These are phyloP conservation scores for Piprites chloris DNA, from an alignment of 2,113 vertebrate genomes.

Conservation along the genomic window DNA sequence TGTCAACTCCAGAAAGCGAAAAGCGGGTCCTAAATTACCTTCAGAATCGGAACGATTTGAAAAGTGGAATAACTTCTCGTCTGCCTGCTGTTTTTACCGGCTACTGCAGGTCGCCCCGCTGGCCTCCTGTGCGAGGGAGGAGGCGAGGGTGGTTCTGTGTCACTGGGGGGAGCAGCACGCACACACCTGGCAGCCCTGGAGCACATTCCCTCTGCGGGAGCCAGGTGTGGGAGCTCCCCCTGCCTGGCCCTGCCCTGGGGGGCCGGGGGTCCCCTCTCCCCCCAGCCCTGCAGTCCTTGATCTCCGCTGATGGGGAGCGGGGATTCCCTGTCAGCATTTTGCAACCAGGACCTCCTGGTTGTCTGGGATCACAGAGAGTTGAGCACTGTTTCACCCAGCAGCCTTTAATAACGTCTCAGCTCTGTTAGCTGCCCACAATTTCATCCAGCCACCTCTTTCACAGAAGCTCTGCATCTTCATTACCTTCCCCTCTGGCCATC, in stretches of 20 bases:
- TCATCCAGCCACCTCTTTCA: background rate
- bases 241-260: background rate
- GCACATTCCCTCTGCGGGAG: slow-evolving; percentile 22
- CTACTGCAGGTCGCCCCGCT: background rate
- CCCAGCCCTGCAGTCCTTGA: background rate
- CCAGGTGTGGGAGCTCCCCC: slow-evolving; percentile 24
- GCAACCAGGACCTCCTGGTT: background rate
- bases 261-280: background rate
- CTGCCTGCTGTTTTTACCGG: background rate
- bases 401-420: background rate
- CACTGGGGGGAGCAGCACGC: background rate
- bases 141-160: background rate
- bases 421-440: background rate
- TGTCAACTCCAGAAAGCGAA: background rate
- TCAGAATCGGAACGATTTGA: background rate
- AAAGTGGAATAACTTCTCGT: background rate
- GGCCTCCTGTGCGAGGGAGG: background rate
- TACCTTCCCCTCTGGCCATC: slow-evolving; percentile 25
- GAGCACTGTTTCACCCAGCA: background rate
- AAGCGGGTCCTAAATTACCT: slow-evolving; percentile 29
- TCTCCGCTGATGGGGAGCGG: background rate
- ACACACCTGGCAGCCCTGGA: slow-evolving; percentile 39
- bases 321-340: no score
- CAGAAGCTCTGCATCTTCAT: slow-evolving; percentile 38
- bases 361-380: accelerated